Evolutionary conservation across 2,888 invertebrate species (phyloP).

Genomic region (Cheilosia soror): DNA sequence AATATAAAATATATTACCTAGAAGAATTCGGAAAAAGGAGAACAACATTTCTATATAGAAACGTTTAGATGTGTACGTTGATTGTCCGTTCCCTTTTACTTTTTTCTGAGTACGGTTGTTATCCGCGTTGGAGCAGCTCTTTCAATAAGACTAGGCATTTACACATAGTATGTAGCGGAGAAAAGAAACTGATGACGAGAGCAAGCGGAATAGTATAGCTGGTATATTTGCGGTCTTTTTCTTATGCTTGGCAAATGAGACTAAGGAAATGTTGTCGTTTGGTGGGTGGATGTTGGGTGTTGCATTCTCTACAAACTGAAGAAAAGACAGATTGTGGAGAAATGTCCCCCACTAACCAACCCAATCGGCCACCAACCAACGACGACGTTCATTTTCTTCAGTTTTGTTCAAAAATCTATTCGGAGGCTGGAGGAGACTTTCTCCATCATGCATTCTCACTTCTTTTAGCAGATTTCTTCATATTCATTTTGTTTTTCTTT

Average conservation of each 20-base stretch:
- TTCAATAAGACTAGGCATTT: constrained; percentile 15
- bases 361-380: constrained; percentile 25
- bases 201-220: constrained; percentile 30
- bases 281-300: constrained; percentile 4
- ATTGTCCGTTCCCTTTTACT: constrained; percentile 17
- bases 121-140: constrained; percentile 28
- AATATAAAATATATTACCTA: constrained; percentile 30
- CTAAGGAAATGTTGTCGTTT: constrained; percentile 21
- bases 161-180: constrained; percentile 20
- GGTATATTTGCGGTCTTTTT: constrained; percentile 27
- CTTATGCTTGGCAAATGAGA: constrained; percentile 37
- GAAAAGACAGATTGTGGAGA: constrained; percentile 11
- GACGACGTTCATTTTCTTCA: constrained; percentile 21
- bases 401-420: not conserved
- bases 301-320: constrained; percentile 4
- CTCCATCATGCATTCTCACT: constrained; percentile 5
- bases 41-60: constrained; percentile 9
- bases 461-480: constrained; percentile 14
- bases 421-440: constrained; percentile 29
- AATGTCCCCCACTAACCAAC: constrained; percentile 17
- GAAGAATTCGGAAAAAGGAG: constrained; percentile 30
- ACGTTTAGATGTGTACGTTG: constrained; percentile 40
- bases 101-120: constrained; percentile 16
- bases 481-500: constrained; percentile 22
- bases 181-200: constrained; percentile 19